Evolutionary conservation across 2,888 invertebrate genomes (phyloP), one percentile per base, ranked within the genome.

Genomic region (Brachyptera risi): DNA sequence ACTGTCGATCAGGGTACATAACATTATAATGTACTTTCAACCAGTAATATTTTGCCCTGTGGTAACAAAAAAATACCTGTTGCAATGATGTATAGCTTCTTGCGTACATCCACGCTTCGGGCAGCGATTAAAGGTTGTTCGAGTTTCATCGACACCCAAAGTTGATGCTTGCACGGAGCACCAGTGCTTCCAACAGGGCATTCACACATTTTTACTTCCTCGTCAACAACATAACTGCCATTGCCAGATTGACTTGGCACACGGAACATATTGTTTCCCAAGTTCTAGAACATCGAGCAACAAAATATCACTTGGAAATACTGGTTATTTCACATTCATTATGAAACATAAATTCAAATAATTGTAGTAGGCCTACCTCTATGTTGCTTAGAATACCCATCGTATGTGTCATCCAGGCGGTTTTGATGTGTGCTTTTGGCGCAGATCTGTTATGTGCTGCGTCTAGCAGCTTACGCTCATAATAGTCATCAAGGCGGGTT

Each of bases 121-220:
- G 19, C 15, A 44, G 44, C 44, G n/a, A n/a, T n/a, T 3, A 44
- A 3, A 4, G 47, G 47, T 7, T 11, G 47, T n/a, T 47, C 47
- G n/a, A 13, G 47, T 13, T 47, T 47, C 11, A 47, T 47, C 9
- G 47, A 21, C 24, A 47, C 21, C 47, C 47, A 47, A 3, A 47
- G 23, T 13, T 47, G 47, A 13, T 57, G 57, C 47, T 57, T 57
- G 42, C 57, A 57, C 38, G 42, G 23, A 23, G 57, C 57, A 1
- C 57, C 57, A 31, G 19, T 47, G 17, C 3, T 40, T 11, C 57
- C 57, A 23, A n/a, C n/a, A n/a, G n/a, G n/a, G n/a, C n/a, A n/a
- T n/a, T n/a, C n/a, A n/a, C n/a, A n/a, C n/a, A n/a, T 21, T n/a
- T 23, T 24, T 3, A 57, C 38, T 40, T 57, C 27, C 7, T n/a